Conservation (phyloP, 2,113 vertebrate genomes). For the Carassius gibelio region DNA sequence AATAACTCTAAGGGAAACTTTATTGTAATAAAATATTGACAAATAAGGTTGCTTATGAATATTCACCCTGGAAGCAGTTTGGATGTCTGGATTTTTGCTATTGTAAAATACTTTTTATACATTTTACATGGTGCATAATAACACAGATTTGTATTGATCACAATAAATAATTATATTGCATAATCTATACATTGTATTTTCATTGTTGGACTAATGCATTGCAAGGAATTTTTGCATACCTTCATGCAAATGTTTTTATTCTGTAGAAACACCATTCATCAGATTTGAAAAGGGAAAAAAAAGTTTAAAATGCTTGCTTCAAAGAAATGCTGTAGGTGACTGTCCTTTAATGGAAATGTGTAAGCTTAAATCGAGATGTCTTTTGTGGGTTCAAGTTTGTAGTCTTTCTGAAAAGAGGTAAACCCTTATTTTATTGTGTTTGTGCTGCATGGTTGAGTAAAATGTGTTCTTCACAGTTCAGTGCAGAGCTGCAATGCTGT, state of each 20-base stretch:
- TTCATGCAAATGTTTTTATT: background rate
- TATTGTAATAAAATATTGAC: background rate
- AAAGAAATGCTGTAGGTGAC: background rate
- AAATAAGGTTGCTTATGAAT: background rate
- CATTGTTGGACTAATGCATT: background rate
- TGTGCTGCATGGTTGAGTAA: slow-evolving; percentile 1
- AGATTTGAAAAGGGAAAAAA: background rate
- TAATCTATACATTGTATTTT: background rate
- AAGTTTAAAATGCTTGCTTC: background rate
- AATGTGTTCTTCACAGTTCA: slow-evolving; percentile 7
- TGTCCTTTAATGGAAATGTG: background rate
- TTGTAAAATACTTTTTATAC: background rate
- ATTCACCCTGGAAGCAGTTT: background rate
- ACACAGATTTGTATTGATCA: background rate
- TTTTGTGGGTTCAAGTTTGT: background rate
- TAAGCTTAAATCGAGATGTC: background rate
- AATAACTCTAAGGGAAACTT: background rate
- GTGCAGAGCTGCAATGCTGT: slow-evolving; percentile 1
- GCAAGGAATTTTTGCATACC: background rate
- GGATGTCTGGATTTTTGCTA: background rate
- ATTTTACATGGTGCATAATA: background rate
- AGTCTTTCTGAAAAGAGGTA: background rate
- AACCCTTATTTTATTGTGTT: background rate
- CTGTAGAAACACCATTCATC: background rate
- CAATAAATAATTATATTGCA: background rate